Evolutionary conservation across 2,888 invertebrate genomes (phyloP).

Genomic region (Macrosiphum euphorbiae): DNA sequence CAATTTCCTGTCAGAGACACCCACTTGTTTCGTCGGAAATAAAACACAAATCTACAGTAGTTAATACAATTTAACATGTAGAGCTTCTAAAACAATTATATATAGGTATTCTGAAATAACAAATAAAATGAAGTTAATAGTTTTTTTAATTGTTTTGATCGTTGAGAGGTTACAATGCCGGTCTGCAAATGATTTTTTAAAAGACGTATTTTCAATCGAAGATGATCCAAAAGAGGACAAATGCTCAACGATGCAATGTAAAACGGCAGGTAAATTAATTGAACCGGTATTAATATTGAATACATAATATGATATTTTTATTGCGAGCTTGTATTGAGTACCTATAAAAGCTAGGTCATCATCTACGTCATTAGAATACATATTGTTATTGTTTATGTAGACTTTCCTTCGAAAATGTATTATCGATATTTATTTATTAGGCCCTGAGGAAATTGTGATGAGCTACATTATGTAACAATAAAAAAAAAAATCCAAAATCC

Average conservation of each 20-base stretch:
- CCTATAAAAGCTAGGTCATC: no score
- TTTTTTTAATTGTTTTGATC: not conserved
- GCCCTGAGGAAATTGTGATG: not conserved
- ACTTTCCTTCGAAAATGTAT: not conserved
- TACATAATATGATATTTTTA: not conserved
- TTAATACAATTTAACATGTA: constrained; percentile 7
- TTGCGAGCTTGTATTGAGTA: no score
- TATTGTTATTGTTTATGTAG: not conserved
- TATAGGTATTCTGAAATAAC: not conserved
- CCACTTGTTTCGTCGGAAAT: constrained; percentile 23
- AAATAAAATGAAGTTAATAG: constrained; percentile 33
- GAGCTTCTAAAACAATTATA: not conserved
- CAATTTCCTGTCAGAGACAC: constrained; percentile 51
- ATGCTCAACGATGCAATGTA: constrained; percentile 58
- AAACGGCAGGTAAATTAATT: constrained; percentile 50
- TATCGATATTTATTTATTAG: not conserved
- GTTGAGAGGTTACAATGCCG: not conserved
- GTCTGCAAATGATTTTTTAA: constrained; percentile 55
- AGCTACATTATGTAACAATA: not conserved
- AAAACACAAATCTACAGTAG: not conserved
- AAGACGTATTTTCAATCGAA: constrained; percentile 41
- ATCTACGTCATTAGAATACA: not conserved
- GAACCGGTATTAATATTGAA: not conserved
- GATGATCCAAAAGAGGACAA: not conserved
- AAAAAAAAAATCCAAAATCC: not conserved